A percentile compares a stretch with the other conserved stretches of the same genome.
Conservation (phyloP, 1,140 invertebrate species). For the Musca vetustissima region DNA sequence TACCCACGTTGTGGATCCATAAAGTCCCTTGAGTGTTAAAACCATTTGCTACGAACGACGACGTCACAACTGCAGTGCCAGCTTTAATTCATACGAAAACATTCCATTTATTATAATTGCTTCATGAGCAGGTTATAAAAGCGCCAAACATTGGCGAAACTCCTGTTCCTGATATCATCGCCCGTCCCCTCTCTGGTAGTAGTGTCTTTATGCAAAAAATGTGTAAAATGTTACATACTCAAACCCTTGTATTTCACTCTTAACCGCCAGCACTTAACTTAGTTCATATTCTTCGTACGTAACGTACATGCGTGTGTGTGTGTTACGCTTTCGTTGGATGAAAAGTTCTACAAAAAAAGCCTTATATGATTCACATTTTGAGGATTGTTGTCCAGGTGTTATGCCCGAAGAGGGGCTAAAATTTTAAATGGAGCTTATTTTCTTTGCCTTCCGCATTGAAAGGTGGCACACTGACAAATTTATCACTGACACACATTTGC, state of each 20-base stretch:
- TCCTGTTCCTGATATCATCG: neutral
- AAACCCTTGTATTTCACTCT: no score
- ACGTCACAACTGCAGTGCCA: no score
- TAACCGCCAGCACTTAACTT: no score
- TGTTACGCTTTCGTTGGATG: no score
- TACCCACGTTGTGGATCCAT: neutral
- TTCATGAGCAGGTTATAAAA: constrained; percentile 12
- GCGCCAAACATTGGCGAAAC: constrained; percentile 1
- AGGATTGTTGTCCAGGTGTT: no score
- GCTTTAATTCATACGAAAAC: constrained; percentile 20
- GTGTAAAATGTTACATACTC: neutral
- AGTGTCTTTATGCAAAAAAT: neutral
- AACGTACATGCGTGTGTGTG: no score
- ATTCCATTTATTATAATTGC: constrained; percentile 24
- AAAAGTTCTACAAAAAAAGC: no score
- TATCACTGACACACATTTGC: constrained; percentile 17
- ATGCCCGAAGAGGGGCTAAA: no score
- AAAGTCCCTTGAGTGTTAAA: constrained; percentile 19
- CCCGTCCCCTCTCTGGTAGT: neutral
- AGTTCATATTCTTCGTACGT: no score
- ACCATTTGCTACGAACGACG: constrained; percentile 1
- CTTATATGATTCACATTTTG: no score
- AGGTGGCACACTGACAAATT: constrained; percentile 3
- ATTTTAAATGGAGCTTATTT: neutral
- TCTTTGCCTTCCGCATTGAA: neutral